Conservation (phyloP, 2,797 vertebrate genomes). For the Sarcophilus harrisii region DNA sequence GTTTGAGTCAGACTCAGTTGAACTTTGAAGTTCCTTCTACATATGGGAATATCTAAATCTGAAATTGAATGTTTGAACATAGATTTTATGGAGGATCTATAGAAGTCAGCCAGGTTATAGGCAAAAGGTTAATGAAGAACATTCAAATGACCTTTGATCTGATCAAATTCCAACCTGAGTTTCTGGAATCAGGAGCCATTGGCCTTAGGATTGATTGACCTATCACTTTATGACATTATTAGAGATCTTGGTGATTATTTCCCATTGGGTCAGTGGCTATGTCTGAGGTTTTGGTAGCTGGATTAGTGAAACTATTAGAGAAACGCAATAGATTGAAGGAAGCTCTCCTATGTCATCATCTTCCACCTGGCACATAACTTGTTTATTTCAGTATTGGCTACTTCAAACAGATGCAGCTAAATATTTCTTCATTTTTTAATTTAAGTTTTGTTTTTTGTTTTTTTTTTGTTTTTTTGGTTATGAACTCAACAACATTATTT, state of each 20-base stretch:
- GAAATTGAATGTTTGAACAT: not conserved
- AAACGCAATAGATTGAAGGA: not conserved
- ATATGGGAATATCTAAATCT: not conserved
- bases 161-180: not conserved
- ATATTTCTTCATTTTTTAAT: not conserved
- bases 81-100: not conserved
- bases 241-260: not conserved
- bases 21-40: not conserved
- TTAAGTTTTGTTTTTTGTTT: not conserved
- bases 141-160: not conserved
- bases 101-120: not conserved
- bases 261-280: accelerated
- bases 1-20: not conserved
- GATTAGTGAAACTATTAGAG: not conserved
- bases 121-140: not conserved
- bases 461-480: not conserved
- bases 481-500: not conserved
- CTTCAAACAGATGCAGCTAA: not conserved
- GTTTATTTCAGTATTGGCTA: not conserved
- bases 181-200: not conserved
- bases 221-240: not conserved
- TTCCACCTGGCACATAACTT: not conserved
- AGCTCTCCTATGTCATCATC: not conserved
- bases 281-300: not conserved
- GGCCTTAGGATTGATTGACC: not conserved